Conservation (phyloP, 2,888 invertebrate species). For the Venustoraphidia nigricollis region DNA sequence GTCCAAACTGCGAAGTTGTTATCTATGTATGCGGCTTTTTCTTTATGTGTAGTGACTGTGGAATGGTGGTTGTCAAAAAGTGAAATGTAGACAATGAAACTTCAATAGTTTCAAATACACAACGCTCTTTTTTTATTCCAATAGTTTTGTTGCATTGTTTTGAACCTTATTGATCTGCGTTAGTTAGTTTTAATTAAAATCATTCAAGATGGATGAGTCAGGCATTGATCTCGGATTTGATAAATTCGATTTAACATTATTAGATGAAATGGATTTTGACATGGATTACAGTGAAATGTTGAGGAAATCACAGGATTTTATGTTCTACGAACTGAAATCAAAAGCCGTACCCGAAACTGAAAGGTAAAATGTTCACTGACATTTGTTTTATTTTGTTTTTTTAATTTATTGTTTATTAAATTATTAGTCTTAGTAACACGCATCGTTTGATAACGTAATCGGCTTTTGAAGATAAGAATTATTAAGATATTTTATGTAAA, state of each 20-base stretch:
- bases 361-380: conserved; percentile 31
- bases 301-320: conserved; percentile 34
- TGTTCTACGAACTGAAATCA: conserved; percentile 46
- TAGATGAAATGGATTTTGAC: conserved; percentile 30
- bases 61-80: too few species aligned
- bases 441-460: too few species aligned
- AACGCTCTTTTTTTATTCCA: too few species aligned
- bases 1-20: too few species aligned
- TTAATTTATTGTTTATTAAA: neutral
- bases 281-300: conserved; percentile 33
- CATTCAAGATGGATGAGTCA: conserved; percentile 36
- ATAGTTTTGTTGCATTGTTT: too few species aligned
- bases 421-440: neutral
- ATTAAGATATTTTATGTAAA: too few species aligned
- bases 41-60: too few species aligned
- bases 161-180: too few species aligned
- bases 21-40: too few species aligned
- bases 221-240: conserved; percentile 46
- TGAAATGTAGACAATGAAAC: too few species aligned
- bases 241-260: conserved; percentile 33
- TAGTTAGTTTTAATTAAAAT: conserved; percentile 16
- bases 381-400: neutral
- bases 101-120: too few species aligned
- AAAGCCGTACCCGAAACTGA: conserved; percentile 40
- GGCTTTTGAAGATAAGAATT: too few species aligned